A percentile compares a stretch with the other conserved stretches of the same genome.
Evolutionary conservation across 2,888 invertebrate species (phyloP).

Genomic region (Buathra laborator): DNA sequence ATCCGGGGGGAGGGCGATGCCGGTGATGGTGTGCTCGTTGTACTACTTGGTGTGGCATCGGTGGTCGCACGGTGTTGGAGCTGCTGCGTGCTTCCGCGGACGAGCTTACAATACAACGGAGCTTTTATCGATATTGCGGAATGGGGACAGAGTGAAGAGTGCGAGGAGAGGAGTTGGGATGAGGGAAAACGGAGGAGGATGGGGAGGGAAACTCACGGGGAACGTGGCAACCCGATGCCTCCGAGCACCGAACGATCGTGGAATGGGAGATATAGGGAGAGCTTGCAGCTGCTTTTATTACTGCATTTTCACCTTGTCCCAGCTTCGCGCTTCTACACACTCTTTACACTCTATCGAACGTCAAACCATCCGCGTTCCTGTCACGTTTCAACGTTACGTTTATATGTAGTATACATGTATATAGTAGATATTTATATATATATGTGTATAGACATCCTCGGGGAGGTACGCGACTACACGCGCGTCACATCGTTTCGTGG

Average conservation of each 20-base stretch:
- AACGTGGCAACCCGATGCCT: slow-evolving; percentile 64
- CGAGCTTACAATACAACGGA: slow-evolving; percentile 82
- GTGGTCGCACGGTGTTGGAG: slow-evolving; percentile 60
- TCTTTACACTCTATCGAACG: slow-evolving; percentile 82
- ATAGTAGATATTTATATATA: slow-evolving; percentile 7
- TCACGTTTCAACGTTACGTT: slow-evolving; percentile 60
- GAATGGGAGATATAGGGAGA: slow-evolving; percentile 58
- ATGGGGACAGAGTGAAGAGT: slow-evolving; percentile 56
- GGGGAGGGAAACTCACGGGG: slow-evolving; percentile 45
- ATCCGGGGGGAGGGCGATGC: slow-evolving; percentile 51
- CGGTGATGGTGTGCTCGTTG: slow-evolving; percentile 59
- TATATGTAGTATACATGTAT: slow-evolving; percentile 30
- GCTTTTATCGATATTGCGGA: slow-evolving; percentile 84
- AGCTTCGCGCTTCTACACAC: slow-evolving; percentile 80
- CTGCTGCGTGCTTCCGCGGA: slow-evolving; percentile 73
- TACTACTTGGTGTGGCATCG: slow-evolving; percentile 44
- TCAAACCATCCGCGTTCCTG: slow-evolving; percentile 69
- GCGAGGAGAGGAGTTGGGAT: slow-evolving; percentile 6
- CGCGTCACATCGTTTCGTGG: slow-evolving; percentile 59
- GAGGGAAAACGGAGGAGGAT: slow-evolving; percentile 40
- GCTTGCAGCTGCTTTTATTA: slow-evolving; percentile 84
- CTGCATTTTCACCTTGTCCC: slow-evolving; percentile 85
- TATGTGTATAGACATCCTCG: slow-evolving; percentile 32
- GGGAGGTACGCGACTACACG: slow-evolving; percentile 45
- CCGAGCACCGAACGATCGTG: slow-evolving; percentile 60